Percentiles rank a stretch among this genome's conserved stretches.
phyloP scores from a whole-genome alignment of 2,888 invertebrate genomes.

The Cetonia aurata region DNA sequence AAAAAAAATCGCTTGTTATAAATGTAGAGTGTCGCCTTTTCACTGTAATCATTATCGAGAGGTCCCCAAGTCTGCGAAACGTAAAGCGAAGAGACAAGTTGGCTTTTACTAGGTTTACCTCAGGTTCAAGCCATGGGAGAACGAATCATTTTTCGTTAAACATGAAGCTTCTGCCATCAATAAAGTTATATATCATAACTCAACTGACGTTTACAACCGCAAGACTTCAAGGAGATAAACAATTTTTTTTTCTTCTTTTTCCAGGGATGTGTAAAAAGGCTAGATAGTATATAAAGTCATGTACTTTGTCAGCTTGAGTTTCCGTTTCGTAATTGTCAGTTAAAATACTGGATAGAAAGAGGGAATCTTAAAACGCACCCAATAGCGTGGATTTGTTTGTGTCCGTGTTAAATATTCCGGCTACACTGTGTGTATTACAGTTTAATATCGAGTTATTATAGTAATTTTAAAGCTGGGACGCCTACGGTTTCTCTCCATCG shows the following conservation, averaged over 20 bases:
- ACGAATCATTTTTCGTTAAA: constrained; percentile 48
- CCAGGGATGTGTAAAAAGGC: background rate
- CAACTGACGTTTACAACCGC: constrained; percentile 54
- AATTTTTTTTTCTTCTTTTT: constrained; percentile 48
- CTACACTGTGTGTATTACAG: background rate
- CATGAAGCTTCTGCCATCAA: constrained; percentile 53
- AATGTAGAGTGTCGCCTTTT: no score
- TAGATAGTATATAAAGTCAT: no score
- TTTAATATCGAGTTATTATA: constrained; percentile 27
- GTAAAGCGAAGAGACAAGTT: constrained; percentile 3
- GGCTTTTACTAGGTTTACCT: background rate
- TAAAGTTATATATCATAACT: constrained; percentile 55
- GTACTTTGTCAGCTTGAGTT: background rate
- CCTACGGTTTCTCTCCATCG: constrained; percentile 17
- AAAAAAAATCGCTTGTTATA: no score
- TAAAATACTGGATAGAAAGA: no score
- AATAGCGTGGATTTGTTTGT: no score
- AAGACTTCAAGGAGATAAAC: constrained; percentile 49
- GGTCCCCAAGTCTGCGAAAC: background rate
- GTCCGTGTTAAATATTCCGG: no score
- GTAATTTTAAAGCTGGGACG: constrained; percentile 24
- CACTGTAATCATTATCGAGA: no score
- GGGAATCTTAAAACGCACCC: no score
- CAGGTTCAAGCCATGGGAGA: background rate
- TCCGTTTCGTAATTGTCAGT: background rate